Evolutionary conservation across 2,797 vertebrate genomes (phyloP).

Genomic region (Anas bernieri): DNA sequence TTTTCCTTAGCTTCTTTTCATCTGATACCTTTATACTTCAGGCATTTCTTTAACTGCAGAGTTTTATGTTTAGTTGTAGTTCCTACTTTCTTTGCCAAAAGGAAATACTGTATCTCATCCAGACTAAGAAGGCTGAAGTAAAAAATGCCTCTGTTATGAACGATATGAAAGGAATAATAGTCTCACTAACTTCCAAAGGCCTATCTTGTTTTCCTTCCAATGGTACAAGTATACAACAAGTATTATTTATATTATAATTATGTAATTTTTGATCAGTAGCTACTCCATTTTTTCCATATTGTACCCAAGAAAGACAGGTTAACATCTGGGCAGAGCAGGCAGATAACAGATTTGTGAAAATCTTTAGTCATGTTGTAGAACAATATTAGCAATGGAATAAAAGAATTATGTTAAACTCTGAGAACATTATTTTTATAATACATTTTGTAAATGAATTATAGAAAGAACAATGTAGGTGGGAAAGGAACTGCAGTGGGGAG

Average conservation of each 20-base stretch:
- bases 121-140: not conserved
- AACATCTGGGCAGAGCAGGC: not conserved
- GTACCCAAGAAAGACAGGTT: not conserved
- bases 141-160: not conserved
- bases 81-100: not conserved
- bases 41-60: not conserved
- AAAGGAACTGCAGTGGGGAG: not conserved
- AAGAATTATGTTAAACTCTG: not conserved
- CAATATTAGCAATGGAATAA: not conserved
- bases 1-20: not conserved
- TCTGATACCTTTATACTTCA: not conserved
- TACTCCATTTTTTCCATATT: not conserved
- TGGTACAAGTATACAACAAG: not conserved
- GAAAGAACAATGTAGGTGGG: not conserved
- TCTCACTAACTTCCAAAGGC: not conserved
- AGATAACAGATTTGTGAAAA: not conserved
- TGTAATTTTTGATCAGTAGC: not conserved
- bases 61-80: not conserved
- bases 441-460: not conserved
- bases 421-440: not conserved
- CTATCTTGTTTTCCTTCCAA: not conserved
- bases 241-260: not conserved
- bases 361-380: not conserved
- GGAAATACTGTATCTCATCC: not conserved
- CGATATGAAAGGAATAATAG: not conserved